Conservation (phyloP, 2,888 invertebrate species). For the Lithophane socia region DNA sequence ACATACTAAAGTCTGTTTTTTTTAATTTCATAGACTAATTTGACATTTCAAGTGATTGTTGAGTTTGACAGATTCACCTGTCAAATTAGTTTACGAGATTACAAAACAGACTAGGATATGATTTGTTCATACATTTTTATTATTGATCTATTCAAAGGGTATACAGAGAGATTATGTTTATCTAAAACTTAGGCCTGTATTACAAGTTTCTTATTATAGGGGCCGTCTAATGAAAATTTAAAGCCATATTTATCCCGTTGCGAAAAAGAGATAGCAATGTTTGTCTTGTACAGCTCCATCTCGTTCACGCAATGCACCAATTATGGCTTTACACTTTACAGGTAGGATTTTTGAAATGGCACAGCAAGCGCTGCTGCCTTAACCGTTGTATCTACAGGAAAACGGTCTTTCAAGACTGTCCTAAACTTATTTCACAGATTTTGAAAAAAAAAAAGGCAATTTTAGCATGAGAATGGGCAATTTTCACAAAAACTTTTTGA, state of each 20-base stretch:
- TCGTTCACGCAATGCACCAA: background rate
- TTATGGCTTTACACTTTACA: too few species aligned
- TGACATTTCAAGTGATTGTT: too few species aligned
- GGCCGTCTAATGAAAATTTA: background rate
- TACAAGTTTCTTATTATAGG: background rate
- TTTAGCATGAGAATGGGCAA: background rate
- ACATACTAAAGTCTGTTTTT: too few species aligned
- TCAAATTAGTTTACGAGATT: too few species aligned
- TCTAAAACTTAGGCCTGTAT: slow-evolving; percentile 1
- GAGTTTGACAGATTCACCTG: too few species aligned
- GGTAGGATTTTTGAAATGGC: too few species aligned
- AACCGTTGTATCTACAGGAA: too few species aligned
- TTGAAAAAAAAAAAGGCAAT: too few species aligned
- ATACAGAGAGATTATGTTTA: background rate
- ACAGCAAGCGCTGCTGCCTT: too few species aligned
- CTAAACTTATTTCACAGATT: too few species aligned
- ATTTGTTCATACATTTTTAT: background rate
- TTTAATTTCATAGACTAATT: too few species aligned
- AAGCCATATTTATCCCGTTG: background rate
- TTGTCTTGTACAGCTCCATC: background rate
- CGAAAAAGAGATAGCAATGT: background rate
- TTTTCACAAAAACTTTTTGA: background rate
- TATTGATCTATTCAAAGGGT: background rate
- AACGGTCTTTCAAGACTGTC: too few species aligned
- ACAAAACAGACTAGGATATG: background rate